Conservation (phyloP, 2,113 vertebrate species). For the Nanorana parkeri region DNA sequence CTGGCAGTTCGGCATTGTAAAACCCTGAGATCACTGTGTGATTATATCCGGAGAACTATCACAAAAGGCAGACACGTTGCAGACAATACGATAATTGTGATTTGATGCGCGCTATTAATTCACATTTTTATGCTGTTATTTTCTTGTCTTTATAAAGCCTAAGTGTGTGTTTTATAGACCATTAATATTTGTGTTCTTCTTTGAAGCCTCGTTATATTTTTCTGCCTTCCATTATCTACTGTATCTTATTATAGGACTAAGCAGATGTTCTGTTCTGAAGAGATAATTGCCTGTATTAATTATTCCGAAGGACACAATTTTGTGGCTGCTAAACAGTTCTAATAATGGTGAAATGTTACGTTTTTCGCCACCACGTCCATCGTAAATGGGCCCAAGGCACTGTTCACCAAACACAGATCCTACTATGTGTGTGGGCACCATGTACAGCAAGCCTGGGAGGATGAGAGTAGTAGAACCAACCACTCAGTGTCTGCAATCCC, state of each 20-base stretch:
- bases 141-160: conserved; percentile 10
- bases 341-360: too few relatives aligned
- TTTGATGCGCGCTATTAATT: conserved; percentile 37
- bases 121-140: conserved; percentile 13
- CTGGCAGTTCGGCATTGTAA: conserved; percentile 10
- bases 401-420: too few relatives aligned
- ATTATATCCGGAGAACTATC: conserved; percentile 15
- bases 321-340: too few relatives aligned
- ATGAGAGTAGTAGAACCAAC: too few relatives aligned
- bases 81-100: conserved; percentile 3
- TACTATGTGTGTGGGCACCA: too few relatives aligned
- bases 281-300: too few relatives aligned
- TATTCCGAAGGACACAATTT: too few relatives aligned
- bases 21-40: conserved; percentile 8
- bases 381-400: too few relatives aligned
- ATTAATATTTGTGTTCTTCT: conserved; percentile 33
- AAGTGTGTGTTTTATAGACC: conserved; percentile 29
- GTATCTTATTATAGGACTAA: background rate
- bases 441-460: too few relatives aligned
- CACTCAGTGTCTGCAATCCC: too few relatives aligned
- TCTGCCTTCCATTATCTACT: background rate
- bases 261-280: background rate
- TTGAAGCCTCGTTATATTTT: background rate
- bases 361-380: too few relatives aligned
- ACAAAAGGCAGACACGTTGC: conserved; percentile 1